Percentiles rank a stretch among this genome's conserved stretches.
These are phyloP conservation scores for Chironomus riparius DNA, from an alignment of 2,888 invertebrate species.

Conservation along the genomic window DNA sequence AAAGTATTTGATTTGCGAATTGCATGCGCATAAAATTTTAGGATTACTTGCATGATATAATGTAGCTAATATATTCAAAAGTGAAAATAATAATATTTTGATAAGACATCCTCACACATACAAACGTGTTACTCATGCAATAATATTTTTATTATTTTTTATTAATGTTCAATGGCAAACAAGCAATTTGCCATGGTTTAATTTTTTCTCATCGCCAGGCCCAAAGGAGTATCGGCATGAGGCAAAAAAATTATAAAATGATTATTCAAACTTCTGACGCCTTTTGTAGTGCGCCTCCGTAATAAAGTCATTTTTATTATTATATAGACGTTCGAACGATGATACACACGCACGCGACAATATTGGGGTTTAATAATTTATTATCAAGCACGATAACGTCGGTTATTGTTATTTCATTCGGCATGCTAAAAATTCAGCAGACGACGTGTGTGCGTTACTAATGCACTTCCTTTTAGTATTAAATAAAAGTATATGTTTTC, in stretches of 20 bases:
- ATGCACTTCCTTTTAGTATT: neutral
- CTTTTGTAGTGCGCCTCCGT: neutral
- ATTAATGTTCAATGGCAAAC: neutral
- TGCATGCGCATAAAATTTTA: too few species aligned
- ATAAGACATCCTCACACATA: neutral
- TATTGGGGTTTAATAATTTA: conserved; percentile 26
- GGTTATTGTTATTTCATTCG: conserved; percentile 1
- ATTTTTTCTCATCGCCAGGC: neutral
- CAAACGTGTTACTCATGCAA: neutral
- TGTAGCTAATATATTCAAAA: neutral
- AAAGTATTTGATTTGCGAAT: too few species aligned
- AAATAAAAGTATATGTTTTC: neutral
- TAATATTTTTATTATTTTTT: neutral
- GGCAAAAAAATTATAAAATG: conserved; percentile 15
- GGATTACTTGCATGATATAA: too few species aligned
- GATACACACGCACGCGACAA: conserved; percentile 25
- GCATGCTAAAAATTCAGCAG: too few species aligned
- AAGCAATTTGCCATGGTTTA: conserved; percentile 15
- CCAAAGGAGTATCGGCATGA: neutral
- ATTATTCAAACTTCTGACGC: conserved; percentile 3
- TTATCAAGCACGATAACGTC: conserved; percentile 26
- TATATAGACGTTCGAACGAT: conserved; percentile 1
- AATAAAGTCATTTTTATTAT: conserved; percentile 24
- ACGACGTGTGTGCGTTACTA: neutral
- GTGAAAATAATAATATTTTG: neutral